These are phyloP conservation scores for Ferrisia virgata DNA, from an alignment of 2,888 invertebrate genomes.

Conservation along the genomic window DNA sequence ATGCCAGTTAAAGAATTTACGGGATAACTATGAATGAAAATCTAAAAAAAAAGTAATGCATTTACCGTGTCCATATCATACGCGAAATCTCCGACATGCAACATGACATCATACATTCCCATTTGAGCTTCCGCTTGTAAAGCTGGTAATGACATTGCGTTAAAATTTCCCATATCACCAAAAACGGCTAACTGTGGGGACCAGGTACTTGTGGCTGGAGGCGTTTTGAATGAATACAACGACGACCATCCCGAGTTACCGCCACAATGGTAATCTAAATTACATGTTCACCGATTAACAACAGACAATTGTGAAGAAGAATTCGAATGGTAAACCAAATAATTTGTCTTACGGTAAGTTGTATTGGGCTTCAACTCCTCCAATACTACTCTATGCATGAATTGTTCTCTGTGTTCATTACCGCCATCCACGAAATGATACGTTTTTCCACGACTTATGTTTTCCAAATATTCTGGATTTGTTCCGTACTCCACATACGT, in stretches of 20 bases:
- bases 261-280: slow-evolving; percentile 74
- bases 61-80: slow-evolving; percentile 80
- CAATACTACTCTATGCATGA: slow-evolving; percentile 72
- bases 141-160: slow-evolving; percentile 80
- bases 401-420: slow-evolving; percentile 61
- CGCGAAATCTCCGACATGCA: slow-evolving; percentile 94
- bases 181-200: slow-evolving; percentile 75
- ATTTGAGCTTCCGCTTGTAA: slow-evolving; percentile 80
- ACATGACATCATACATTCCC: slow-evolving; percentile 76
- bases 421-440: slow-evolving; percentile 75
- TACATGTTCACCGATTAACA: slow-evolving; percentile 7
- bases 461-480: slow-evolving; percentile 52
- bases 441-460: slow-evolving; percentile 60
- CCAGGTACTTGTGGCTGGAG: slow-evolving; percentile 68
- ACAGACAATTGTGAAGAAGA: neutral
- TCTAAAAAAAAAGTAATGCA: slow-evolving; percentile 35
- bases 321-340: neutral
- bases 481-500: slow-evolving; percentile 75
- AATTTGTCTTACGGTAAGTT: slow-evolving; percentile 60
- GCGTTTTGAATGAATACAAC: slow-evolving; percentile 71
- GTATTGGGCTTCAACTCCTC: slow-evolving; percentile 61
- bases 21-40: neutral
- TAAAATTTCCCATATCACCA: slow-evolving; percentile 92
- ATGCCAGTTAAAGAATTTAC: neutral
- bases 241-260: slow-evolving; percentile 79